A percentile compares a stretch with the other conserved stretches of the same genome.
Conservation (phyloP, 2,113 vertebrate genomes). For the Podarcis raffonei region DNA sequence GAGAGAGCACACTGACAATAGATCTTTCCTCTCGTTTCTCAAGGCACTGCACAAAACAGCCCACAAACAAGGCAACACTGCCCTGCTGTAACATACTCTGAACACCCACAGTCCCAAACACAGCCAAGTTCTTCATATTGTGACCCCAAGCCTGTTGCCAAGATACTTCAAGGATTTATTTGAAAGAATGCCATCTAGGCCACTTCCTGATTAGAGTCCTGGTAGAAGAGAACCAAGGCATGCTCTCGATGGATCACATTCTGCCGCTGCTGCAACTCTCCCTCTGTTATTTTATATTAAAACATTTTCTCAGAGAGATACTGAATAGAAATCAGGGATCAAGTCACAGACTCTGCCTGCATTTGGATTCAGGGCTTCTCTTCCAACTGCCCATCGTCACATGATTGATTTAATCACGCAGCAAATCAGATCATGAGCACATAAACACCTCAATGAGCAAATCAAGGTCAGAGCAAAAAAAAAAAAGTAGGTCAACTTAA, state of each 20-base stretch:
- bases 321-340: constrained; percentile 16
- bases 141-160: constrained; percentile 64
- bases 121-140: constrained; percentile 68
- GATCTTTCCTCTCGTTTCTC: constrained; percentile 65
- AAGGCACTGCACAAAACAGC: constrained; percentile 49
- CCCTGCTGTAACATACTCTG: constrained; percentile 59
- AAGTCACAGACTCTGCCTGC: constrained; percentile 33
- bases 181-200: constrained; percentile 73
- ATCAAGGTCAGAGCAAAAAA: constrained; percentile 72
- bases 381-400: constrained; percentile 44
- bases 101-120: constrained; percentile 53
- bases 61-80: constrained; percentile 60
- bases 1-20: constrained; percentile 50
- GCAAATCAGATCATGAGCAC: constrained; percentile 68
- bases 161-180: constrained; percentile 70
- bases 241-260: constrained; percentile 28
- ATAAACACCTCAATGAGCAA: constrained; percentile 60
- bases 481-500: constrained; percentile 74
- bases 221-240: constrained; percentile 57
- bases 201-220: constrained; percentile 73
- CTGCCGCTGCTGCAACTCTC: constrained; percentile 41
- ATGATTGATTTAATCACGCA: constrained; percentile 59
- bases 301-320: background rate
- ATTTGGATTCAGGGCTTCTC: background rate
- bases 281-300: constrained; percentile 19